Evolutionary conservation across 2,888 invertebrate species (phyloP).

Genomic region (Hyles lineata): DNA sequence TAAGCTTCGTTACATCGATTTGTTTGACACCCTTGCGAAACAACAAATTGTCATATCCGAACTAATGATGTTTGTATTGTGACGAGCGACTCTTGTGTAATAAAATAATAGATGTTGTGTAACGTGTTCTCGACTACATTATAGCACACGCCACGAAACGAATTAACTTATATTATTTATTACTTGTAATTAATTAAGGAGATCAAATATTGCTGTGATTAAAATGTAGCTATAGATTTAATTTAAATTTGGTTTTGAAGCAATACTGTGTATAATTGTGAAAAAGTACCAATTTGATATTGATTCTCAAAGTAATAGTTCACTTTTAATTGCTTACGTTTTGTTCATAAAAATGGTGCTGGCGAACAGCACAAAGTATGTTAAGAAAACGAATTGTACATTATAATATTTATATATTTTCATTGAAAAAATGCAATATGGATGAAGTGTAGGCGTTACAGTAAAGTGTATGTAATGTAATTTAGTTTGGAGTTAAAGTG

Average conservation of each 20-base stretch:
- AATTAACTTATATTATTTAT: constrained; percentile 78
- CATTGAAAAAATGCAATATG: constrained; percentile 77
- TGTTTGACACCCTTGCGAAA: constrained; percentile 69
- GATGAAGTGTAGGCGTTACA: constrained; percentile 65
- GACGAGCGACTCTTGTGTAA: constrained; percentile 61
- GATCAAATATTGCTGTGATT: constrained; percentile 75
- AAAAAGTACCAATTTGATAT: constrained; percentile 31
- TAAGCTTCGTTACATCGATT: constrained; percentile 79
- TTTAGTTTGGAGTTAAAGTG: constrained; percentile 69
- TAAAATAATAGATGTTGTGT: constrained; percentile 71
- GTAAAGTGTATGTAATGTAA: constrained; percentile 70
- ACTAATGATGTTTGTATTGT: constrained; percentile 74
- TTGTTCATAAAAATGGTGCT: constrained; percentile 48
- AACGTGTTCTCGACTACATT: constrained; percentile 33
- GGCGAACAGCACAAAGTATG: constrained; percentile 58
- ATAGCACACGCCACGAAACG: constrained; percentile 63
- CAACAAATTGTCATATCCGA: constrained; percentile 70
- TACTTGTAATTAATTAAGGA: constrained; percentile 48
- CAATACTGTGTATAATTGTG: constrained; percentile 17
- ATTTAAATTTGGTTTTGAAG: constrained; percentile 43
- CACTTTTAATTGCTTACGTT: constrained; percentile 10
- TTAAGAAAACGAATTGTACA: constrained; percentile 52
- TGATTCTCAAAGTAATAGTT: constrained; percentile 7
- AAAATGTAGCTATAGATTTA: constrained; percentile 68
- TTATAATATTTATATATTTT: constrained; percentile 64